A percentile compares a stretch with the other conserved stretches of the same genome.
phyloP scores from a whole-genome alignment of 1,140 invertebrate genomes.

The honey bee (Apis mellifera) region DNA sequence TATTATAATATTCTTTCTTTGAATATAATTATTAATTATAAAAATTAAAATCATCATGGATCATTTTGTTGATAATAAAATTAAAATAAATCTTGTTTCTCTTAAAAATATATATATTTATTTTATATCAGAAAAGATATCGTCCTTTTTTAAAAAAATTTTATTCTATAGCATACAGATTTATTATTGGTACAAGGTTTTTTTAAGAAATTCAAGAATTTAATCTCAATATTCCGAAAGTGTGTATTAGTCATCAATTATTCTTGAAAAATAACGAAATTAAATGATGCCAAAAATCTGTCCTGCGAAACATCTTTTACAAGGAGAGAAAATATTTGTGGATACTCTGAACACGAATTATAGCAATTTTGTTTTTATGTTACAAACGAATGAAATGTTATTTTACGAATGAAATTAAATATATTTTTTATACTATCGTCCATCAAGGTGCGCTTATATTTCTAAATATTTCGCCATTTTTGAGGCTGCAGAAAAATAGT shows the following conservation, averaged over 20 bases:
- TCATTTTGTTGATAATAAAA: too few relatives aligned
- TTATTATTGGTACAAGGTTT: not conserved
- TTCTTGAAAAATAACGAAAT: not conserved
- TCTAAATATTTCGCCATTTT: not conserved
- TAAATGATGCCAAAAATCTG: not conserved
- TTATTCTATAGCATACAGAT: too few relatives aligned
- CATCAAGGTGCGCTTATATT: not conserved
- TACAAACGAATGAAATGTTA: not conserved
- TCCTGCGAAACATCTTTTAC: not conserved
- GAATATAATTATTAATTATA: too few relatives aligned
- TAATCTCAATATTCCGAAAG: not conserved
- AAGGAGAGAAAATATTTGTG: not conserved
- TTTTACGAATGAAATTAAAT: not conserved
- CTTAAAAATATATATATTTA: too few relatives aligned
- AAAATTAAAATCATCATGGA: too few relatives aligned
- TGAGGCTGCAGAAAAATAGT: not conserved
- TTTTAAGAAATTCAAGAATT: not conserved
- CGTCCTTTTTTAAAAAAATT: too few relatives aligned
- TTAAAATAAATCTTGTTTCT: too few relatives aligned
- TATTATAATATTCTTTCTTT: too few relatives aligned
- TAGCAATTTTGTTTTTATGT: not conserved
- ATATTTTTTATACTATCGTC: fast-evolving
- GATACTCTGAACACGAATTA: not conserved
- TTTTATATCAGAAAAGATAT: too few relatives aligned
- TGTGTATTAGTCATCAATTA: not conserved